These are phyloP conservation scores for Charina bottae DNA, from an alignment of 2,113 vertebrate genomes.

Conservation along the genomic window DNA sequence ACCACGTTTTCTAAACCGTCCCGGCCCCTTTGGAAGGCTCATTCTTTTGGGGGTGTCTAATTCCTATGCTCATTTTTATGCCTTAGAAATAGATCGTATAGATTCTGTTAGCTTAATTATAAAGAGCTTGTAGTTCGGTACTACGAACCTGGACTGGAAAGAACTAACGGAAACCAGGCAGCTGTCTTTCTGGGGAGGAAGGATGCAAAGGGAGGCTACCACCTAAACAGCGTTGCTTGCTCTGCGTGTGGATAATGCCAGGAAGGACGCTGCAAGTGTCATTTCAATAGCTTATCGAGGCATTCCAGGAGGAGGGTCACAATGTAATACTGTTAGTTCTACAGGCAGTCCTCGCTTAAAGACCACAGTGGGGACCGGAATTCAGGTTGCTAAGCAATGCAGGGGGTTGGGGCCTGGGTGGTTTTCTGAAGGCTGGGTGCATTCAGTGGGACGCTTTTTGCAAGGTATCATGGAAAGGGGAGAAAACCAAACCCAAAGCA, in stretches of 20 bases:
- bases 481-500: constrained; percentile 43
- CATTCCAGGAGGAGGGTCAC: no score
- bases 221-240: no score
- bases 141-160: not conserved
- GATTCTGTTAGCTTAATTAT: not conserved
- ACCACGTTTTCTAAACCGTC: not conserved
- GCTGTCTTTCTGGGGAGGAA: not conserved
- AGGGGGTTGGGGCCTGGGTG: constrained; percentile 56
- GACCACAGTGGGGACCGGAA: no score
- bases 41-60: not conserved
- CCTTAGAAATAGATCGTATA: not conserved
- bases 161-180: not conserved
- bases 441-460: constrained; percentile 81
- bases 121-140: not conserved
- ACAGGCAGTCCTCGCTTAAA: no score
- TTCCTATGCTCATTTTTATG: not conserved
- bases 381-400: no score
- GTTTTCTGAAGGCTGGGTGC: constrained; percentile 72
- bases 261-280: no score
- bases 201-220: not conserved
- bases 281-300: no score
- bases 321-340: no score
- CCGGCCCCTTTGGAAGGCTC: not conserved
- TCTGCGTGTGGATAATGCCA: no score
- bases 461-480: constrained; percentile 65